Evolutionary conservation across 2,797 vertebrate species (phyloP).

Genomic region (Sebastes alutus): DNA sequence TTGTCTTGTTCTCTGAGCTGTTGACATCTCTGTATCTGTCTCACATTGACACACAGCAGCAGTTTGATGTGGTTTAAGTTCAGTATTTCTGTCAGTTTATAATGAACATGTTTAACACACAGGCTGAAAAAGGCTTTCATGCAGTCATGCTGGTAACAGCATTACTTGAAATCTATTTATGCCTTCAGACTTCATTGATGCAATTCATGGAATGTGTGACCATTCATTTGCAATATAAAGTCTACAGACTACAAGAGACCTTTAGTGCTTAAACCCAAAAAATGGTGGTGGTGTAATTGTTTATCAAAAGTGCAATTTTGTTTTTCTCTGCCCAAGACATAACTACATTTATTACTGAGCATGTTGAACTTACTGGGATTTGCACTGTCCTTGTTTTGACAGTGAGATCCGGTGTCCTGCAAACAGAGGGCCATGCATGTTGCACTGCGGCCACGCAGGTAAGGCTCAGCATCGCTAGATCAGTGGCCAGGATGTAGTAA

Average conservation of each 20-base stretch:
- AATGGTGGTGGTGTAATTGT: not conserved
- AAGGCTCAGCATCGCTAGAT: conserved; percentile 27
- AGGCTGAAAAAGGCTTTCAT: conserved; percentile 1
- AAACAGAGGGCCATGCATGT: conserved; percentile 67
- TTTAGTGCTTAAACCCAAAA: not conserved
- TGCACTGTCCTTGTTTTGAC: conserved; percentile 35
- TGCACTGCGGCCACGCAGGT: conserved; percentile 77
- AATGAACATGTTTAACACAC: conserved; percentile 23
- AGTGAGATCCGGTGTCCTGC: conserved; percentile 55
- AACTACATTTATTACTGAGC: not conserved
- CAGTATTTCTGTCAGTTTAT: conserved; percentile 6
- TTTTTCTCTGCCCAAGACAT: not conserved
- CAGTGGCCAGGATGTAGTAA: not conserved
- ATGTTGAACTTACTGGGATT: not conserved
- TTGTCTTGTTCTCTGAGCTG: not conserved
- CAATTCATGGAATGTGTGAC: conserved; percentile 17
- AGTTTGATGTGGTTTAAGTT: conserved; percentile 3
- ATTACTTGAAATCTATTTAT: conserved; percentile 18
- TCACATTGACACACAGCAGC: conserved; percentile 21
- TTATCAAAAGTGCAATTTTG: not conserved
- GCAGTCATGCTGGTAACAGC: not conserved
- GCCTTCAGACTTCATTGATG: not conserved
- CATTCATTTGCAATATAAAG: conserved; percentile 1
- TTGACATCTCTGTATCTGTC: conserved; percentile 37
- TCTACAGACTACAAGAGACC: not conserved